Evolutionary conservation across 2,797 vertebrate species (phyloP).

Genomic region (Sebastes wilsoni): DNA sequence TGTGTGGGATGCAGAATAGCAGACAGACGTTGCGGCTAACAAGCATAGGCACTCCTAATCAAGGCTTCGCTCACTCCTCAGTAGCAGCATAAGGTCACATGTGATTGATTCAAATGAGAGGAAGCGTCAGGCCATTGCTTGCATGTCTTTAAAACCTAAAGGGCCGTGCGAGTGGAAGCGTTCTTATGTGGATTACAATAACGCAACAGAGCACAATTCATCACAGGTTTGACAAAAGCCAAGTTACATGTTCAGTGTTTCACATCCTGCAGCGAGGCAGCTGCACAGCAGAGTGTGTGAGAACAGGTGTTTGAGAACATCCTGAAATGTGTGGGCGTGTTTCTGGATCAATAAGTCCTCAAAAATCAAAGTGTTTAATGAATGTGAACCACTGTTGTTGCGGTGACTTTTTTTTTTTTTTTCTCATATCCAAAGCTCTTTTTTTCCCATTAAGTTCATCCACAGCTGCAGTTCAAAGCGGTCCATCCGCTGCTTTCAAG

Average conservation of each 20-base stretch:
- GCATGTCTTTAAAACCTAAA: conserved; percentile 32
- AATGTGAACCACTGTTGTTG: neutral
- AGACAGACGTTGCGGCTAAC: conserved; percentile 52
- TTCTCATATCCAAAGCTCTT: neutral
- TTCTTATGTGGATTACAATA: neutral
- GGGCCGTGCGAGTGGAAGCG: neutral
- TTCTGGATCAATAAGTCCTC: conserved; percentile 36
- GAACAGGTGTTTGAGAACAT: conserved; percentile 32
- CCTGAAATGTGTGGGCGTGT: conserved; percentile 18
- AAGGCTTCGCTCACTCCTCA: conserved; percentile 49
- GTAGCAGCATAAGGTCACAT: conserved; percentile 68
- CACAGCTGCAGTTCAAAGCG: conserved; percentile 11
- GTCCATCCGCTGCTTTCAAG: neutral
- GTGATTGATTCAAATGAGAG: conserved; percentile 68
- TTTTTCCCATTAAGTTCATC: neutral
- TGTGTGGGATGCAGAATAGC: conserved; percentile 50
- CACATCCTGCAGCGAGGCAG: conserved; percentile 18
- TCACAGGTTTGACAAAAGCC: neutral
- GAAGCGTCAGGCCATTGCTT: conserved; percentile 24
- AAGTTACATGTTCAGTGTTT: neutral
- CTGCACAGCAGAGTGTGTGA: conserved; percentile 15
- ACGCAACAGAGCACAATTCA: neutral
- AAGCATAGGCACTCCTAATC: conserved; percentile 65
- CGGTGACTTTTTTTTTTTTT: neutral
- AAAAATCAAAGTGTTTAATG: conserved; percentile 43